Evolutionary conservation across 2,888 invertebrate genomes (phyloP).

Genomic region (Ophioninae sp.): DNA sequence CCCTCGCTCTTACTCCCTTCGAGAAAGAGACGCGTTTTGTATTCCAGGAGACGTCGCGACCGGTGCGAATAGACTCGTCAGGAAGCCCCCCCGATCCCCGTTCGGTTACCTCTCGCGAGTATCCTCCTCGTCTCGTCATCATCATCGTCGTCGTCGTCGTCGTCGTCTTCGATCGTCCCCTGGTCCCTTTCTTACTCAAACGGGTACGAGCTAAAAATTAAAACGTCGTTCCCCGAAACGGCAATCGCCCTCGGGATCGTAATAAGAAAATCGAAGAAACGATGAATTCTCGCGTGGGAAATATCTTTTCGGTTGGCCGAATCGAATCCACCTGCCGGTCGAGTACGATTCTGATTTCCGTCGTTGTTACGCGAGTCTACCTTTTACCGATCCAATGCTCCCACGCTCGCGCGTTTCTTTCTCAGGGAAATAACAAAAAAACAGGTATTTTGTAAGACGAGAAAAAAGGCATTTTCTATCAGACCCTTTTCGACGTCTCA

Average conservation of each 20-base stretch:
- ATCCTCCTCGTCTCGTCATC: conserved; percentile 44
- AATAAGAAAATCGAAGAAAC: conserved; percentile 14
- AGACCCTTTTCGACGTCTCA: no score
- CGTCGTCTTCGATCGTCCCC: conserved; percentile 28
- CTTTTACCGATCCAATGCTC: no score
- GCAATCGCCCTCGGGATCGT: conserved; percentile 13
- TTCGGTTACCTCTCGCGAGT: conserved; percentile 19
- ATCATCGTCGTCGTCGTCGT: conserved; percentile 37
- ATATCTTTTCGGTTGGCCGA: background rate
- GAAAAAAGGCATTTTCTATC: no score
- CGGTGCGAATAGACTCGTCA: conserved; percentile 68
- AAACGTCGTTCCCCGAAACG: conserved; percentile 52
- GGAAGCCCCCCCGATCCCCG: no score
- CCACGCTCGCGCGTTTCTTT: no score
- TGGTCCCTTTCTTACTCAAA: conserved; percentile 52
- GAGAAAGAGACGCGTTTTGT: conserved; percentile 43
- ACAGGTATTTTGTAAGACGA: no score
- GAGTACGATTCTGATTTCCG: no score
- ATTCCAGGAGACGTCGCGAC: conserved; percentile 59
- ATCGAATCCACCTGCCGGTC: no score
- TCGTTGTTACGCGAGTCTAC: no score
- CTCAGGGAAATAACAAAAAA: no score
- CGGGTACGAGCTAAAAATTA: conserved; percentile 41
- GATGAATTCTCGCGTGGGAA: background rate
- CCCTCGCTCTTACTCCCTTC: background rate